A percentile compares a stretch with the other conserved stretches of the same genome.
Evolutionary conservation across 2,797 vertebrate species (phyloP).

Genomic region (Centropyge bicolor): DNA sequence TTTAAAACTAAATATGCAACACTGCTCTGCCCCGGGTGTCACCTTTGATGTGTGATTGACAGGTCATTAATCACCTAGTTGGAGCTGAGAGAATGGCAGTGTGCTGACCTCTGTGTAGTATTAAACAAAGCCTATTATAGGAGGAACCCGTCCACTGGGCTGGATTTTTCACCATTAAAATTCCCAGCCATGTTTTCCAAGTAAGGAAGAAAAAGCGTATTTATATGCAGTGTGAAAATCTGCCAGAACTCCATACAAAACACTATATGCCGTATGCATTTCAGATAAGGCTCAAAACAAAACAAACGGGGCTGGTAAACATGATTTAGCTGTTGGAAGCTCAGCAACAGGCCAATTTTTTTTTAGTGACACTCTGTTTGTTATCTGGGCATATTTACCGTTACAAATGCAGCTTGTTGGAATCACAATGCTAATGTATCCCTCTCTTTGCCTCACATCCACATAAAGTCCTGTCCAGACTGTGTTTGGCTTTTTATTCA

Average conservation of each 20-base stretch:
- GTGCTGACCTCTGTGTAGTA: not conserved
- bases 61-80: conserved; percentile 10
- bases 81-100: not conserved
- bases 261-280: conserved; percentile 19
- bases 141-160: not conserved
- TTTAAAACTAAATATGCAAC: not conserved
- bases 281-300: conserved; percentile 16
- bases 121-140: conserved; percentile 20
- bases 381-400: not conserved
- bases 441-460: not conserved
- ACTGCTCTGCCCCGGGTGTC: not conserved
- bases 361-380: not conserved
- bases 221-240: conserved; percentile 37
- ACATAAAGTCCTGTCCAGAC: not conserved
- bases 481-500: not conserved
- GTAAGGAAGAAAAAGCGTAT: conserved; percentile 3
- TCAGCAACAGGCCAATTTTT: conserved; percentile 7
- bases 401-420: not conserved
- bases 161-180: conserved; percentile 4
- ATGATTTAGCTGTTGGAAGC: conserved; percentile 20
- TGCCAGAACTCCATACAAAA: conserved; percentile 11
- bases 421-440: not conserved
- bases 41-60: conserved; percentile 16
- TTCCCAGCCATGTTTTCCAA: not conserved
- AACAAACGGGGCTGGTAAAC: conserved; percentile 20